These are phyloP conservation scores for Cyaniris semiargus DNA, from an alignment of 2,888 invertebrate genomes.

Conservation along the genomic window DNA sequence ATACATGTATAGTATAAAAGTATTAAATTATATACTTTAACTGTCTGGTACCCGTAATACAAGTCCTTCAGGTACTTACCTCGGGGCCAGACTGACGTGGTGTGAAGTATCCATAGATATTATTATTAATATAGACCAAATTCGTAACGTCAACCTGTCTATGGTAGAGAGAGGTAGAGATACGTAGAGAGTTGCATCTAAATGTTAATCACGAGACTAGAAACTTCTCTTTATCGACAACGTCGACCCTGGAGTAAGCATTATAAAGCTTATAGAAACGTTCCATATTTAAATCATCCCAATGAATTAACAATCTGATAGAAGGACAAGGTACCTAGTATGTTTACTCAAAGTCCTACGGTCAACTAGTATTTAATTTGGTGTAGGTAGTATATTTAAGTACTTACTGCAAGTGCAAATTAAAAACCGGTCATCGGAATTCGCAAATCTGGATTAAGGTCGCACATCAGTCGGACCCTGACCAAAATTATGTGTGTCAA, in stretches of 20 bases:
- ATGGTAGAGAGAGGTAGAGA: not conserved
- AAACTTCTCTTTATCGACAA: not conserved
- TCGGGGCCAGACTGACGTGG: too few relatives aligned
- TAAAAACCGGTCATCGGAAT: constrained; percentile 32
- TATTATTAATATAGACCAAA: not conserved
- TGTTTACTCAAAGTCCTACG: not conserved
- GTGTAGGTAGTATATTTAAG: not conserved
- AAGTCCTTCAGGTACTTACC: too few relatives aligned
- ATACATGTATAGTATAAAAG: too few relatives aligned
- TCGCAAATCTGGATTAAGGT: constrained; percentile 36
- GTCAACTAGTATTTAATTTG: not conserved
- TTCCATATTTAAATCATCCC: too few relatives aligned
- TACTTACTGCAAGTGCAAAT: not conserved
- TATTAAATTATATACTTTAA: too few relatives aligned
- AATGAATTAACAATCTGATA: too few relatives aligned
- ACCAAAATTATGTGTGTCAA: constrained; percentile 28
- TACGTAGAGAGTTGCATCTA: not conserved
- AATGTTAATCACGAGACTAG: not conserved
- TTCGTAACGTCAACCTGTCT: not conserved
- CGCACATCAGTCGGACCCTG: constrained; percentile 22
- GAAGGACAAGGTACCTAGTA: not conserved
- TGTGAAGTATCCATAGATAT: too few relatives aligned
- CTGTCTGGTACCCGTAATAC: too few relatives aligned
- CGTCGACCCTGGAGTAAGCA: not conserved
- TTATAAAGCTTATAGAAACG: too few relatives aligned